Base-by-base conservation (phyloP, 2,888 invertebrate species). In the Habrosyne pyritoides region DNA sequence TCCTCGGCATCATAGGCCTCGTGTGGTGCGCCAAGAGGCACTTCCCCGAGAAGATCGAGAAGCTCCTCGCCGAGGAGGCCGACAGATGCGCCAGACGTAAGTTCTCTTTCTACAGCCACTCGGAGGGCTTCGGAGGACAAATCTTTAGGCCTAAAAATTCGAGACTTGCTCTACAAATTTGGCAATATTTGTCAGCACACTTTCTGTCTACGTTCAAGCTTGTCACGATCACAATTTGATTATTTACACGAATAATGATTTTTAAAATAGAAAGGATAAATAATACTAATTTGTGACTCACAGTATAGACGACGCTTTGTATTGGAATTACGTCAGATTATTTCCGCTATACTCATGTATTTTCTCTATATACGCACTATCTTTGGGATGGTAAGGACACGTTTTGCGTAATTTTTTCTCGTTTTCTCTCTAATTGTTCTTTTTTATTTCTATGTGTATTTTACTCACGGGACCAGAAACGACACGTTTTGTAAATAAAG, bases 21-120 rank as follows among this genome's bases (percentile, higher is more conserved):
- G 94, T 97, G 18, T 97, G 97, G 95, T 96, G 97, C 81, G 96
- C 97, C 67, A 96, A 97, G 79, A 91, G 97, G 53, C 97, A 97
- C 85, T 97, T 97, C 83, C 97, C 97, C 0, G 97, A 97, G 79
- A 96, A 97, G 85, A 95, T 97, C 58, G 97, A 97, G 82, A 96
- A 96, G 77, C 93, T 97, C 2, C 93, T 97, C 52, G 96, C 96
- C 6, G 97, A 97, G 77, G 97, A 97, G 78, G 95, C 95, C 47
- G 96, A 96, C 76, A 91, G 96, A 73, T 95, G 95, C 83, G 93
- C 96, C 77, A 93, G 94, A 90, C 94, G 94, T 94, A 92, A 93
- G 93, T 93, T 70, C 66, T 56, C 8, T 48, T 30, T 18, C n/a
- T 14, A 18, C n/a, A 18, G 36, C 18, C 49, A 47, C 58, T 58